Percentiles rank a stretch among this genome's conserved stretches.
These are phyloP conservation scores for Paraplagusia blochii DNA, from an alignment of 2,113 vertebrate species.

Conservation along the genomic window DNA sequence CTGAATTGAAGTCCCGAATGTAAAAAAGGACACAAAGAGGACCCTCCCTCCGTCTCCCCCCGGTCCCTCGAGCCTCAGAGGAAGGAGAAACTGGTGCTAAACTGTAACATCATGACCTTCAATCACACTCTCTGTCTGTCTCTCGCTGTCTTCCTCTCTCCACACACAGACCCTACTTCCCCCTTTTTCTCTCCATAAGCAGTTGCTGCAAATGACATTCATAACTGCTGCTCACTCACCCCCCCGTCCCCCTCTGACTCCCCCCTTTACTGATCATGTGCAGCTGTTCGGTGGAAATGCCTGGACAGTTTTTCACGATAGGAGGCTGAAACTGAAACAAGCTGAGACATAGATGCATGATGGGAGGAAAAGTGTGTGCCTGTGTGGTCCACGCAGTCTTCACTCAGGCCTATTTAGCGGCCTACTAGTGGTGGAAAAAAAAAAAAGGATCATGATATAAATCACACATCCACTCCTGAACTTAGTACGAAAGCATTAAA, in stretches of 20 bases:
- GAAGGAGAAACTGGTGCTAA: constrained; percentile 63
- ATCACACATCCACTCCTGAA: constrained; percentile 27
- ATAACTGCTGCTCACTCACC: constrained; percentile 45
- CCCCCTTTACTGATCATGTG: constrained; percentile 51
- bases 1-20: constrained; percentile 33
- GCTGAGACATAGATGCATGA: constrained; percentile 33
- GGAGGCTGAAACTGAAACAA: constrained; percentile 20
- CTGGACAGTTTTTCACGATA: constrained; percentile 44
- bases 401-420: constrained; percentile 20
- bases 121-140: constrained; percentile 22
- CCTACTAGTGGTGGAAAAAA: constrained; percentile 17
- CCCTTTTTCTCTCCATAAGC: constrained; percentile 42
- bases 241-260: too few species aligned
- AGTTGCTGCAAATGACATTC: constrained; percentile 49
- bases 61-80: background rate
- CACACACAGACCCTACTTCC: constrained; percentile 8
- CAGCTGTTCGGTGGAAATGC: constrained; percentile 54
- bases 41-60: constrained; percentile 44
- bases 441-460: constrained; percentile 24
- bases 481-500: constrained; percentile 44
- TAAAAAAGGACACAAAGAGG: constrained; percentile 32
- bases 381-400: constrained; percentile 44
- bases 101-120: constrained; percentile 67
- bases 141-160: background rate
- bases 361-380: constrained; percentile 10